Conservation (phyloP, 2,888 invertebrate species). For the Pemphredon lugubris region DNA sequence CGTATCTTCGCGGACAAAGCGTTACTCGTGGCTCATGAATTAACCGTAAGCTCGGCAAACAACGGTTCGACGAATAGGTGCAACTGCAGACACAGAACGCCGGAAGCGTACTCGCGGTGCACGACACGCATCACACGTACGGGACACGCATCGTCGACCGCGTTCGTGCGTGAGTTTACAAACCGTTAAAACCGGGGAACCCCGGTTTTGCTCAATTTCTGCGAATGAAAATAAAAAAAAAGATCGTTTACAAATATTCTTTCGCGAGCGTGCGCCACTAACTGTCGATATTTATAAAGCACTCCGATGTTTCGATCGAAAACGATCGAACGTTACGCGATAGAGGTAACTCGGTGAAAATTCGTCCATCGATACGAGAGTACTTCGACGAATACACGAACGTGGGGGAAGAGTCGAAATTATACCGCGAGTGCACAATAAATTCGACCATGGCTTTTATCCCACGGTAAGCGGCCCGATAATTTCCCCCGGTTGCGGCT, state of each 20-base stretch:
- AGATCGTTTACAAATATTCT: too few relatives aligned
- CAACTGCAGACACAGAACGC: conserved; percentile 58
- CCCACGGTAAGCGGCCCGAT: neutral
- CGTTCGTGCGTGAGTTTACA: conserved; percentile 50
- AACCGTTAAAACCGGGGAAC: conserved; percentile 56
- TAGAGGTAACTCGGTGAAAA: neutral
- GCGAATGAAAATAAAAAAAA: too few relatives aligned
- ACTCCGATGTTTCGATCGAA: neutral
- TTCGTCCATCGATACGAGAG: conserved; percentile 1
- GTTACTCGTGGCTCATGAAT: conserved; percentile 26
- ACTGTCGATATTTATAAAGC: neutral
- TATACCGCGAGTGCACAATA: conserved; percentile 4
- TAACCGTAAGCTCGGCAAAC: conserved; percentile 42
- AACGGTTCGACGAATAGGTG: conserved; percentile 53
- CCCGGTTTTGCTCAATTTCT: conserved; percentile 11
- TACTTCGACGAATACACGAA: neutral
- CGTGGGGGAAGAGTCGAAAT: conserved; percentile 10
- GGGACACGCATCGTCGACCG: conserved; percentile 52
- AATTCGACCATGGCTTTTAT: conserved; percentile 8
- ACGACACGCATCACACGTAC: conserved; percentile 65
- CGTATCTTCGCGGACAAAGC: conserved; percentile 14
- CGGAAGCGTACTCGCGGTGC: conserved; percentile 67
- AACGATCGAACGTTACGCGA: neutral
- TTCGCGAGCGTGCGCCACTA: too few relatives aligned
- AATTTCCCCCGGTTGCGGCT: neutral